Percentiles rank a stretch among this genome's conserved stretches.
phyloP scores from a whole-genome alignment of 2,113 vertebrate genomes.

The Corydoras sp. region DNA sequence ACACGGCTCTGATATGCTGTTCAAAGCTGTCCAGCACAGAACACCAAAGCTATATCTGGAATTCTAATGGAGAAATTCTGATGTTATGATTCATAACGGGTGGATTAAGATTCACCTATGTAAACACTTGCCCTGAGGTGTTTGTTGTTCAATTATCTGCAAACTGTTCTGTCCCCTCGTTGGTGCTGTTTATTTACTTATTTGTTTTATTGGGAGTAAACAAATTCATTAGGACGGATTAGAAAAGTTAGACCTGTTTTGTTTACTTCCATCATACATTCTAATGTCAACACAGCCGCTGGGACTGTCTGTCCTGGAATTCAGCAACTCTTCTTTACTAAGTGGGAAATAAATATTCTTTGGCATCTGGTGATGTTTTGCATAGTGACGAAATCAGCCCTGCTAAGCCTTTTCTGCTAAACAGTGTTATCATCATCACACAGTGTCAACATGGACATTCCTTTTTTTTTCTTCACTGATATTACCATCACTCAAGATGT shows the following conservation, averaged over 20 bases:
- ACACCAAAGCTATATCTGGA: slow-evolving; percentile 42
- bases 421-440: neutral
- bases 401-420: too few relatives aligned
- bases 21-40: slow-evolving; percentile 40
- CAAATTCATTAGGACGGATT: slow-evolving; percentile 36
- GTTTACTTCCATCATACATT: slow-evolving; percentile 23
- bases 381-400: too few relatives aligned
- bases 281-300: slow-evolving; percentile 16
- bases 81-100: slow-evolving; percentile 36
- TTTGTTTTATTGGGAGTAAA: slow-evolving; percentile 22
- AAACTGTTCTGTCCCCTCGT: slow-evolving; percentile 20
- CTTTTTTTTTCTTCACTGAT: neutral
- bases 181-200: neutral
- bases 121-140: slow-evolving; percentile 32
- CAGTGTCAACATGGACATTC: neutral
- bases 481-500: neutral
- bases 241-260: slow-evolving; percentile 28
- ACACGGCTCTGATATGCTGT: slow-evolving; percentile 35
- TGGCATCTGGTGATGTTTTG: too few relatives aligned
- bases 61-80: slow-evolving; percentile 41
- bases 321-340: slow-evolving; percentile 7
- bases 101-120: slow-evolving; percentile 29
- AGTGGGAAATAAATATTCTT: too few relatives aligned
- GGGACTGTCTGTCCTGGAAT: slow-evolving; percentile 21
- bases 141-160: slow-evolving; percentile 34